phyloP scores from a whole-genome alignment of 2,888 invertebrate genomes.

The Agonopterix arenella region DNA sequence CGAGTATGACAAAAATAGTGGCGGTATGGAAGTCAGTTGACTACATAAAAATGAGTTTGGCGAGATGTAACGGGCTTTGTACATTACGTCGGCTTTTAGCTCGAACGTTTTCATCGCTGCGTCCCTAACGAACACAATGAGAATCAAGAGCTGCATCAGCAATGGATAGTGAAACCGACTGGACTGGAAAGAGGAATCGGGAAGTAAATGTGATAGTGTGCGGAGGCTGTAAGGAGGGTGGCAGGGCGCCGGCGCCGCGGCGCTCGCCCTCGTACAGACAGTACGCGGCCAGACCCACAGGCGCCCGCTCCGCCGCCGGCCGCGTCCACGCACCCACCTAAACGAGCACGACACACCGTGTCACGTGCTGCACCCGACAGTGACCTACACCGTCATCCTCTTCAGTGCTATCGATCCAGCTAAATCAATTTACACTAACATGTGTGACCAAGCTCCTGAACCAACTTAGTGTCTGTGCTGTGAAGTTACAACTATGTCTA shows the following conservation, averaged over 20 bases:
- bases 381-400: conserved; percentile 5
- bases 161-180: no score
- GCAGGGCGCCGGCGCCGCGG: conserved; percentile 69
- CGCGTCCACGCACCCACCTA: conserved; percentile 13
- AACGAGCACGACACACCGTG: conserved; percentile 17
- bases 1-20: conserved; percentile 73
- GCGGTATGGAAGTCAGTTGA: conserved; percentile 73
- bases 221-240: conserved; percentile 38
- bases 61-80: neutral
- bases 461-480: conserved; percentile 48
- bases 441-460: conserved; percentile 24
- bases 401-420: no score
- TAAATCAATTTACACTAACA: conserved; percentile 9
- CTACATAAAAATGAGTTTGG: conserved; percentile 67
- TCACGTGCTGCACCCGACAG: conserved; percentile 6
- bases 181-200: no score
- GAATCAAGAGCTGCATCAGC: no score
- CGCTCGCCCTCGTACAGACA: conserved; percentile 49
- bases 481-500: conserved; percentile 52
- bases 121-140: no score
- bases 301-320: conserved; percentile 51
- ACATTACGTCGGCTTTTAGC: no score
- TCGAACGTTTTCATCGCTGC: no score
- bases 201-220: conserved; percentile 22
- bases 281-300: conserved; percentile 61